Evolutionary conservation across 2,113 vertebrate species (phyloP).

Genomic region (Hiodon alosoides): DNA sequence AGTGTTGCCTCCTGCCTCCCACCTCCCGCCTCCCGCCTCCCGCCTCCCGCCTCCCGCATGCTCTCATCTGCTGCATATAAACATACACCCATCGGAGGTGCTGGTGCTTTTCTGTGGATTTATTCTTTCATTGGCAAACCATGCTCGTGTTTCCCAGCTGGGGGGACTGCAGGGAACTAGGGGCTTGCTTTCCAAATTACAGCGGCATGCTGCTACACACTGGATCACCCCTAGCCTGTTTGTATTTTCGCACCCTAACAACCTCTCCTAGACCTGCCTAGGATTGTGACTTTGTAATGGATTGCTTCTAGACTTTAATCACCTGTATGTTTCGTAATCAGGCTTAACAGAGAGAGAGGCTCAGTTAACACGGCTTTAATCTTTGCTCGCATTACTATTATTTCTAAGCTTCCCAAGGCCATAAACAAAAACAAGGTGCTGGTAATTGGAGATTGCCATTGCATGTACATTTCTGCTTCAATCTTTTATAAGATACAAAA

Average conservation of each 20-base stretch:
- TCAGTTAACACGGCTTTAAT: slow-evolving; percentile 60
- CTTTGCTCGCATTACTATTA: slow-evolving; percentile 60
- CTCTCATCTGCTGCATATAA: neutral
- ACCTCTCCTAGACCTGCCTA: slow-evolving; percentile 48
- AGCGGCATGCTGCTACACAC: neutral
- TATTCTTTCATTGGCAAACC: neutral
- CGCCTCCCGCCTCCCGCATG: too few relatives aligned
- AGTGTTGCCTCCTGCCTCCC: too few relatives aligned
- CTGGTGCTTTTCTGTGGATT: neutral
- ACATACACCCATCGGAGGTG: neutral
- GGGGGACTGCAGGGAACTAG: neutral
- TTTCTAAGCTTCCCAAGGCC: slow-evolving; percentile 48
- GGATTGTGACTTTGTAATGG: slow-evolving; percentile 62
- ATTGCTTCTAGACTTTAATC: slow-evolving; percentile 67
- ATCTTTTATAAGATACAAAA: neutral
- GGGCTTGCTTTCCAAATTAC: neutral
- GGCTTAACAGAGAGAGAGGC: slow-evolving; percentile 67
- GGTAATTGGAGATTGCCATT: slow-evolving; percentile 47
- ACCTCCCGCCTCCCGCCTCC: too few relatives aligned
- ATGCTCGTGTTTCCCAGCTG: neutral
- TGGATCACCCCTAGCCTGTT: neutral
- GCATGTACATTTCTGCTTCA: slow-evolving; percentile 14
- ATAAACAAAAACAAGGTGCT: slow-evolving; percentile 51
- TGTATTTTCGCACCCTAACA: slow-evolving; percentile 62
- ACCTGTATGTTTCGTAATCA: slow-evolving; percentile 68